Percentiles rank a stretch among this genome's conserved stretches.
Conservation (phyloP, 2,113 vertebrate genomes). For the Leptosomus discolor region DNA sequence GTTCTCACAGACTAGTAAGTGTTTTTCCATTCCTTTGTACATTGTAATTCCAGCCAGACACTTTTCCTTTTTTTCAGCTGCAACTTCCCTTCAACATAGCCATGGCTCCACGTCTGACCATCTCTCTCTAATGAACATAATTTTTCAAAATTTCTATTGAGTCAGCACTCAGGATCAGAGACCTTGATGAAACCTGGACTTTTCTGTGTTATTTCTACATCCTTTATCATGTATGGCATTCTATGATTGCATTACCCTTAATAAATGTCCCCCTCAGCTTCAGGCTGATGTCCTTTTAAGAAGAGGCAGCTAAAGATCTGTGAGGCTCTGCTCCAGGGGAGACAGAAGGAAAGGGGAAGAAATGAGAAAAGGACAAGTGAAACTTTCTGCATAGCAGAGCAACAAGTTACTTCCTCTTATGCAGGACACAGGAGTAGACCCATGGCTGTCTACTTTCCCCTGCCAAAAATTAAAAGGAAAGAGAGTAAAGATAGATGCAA, state of each 20-base stretch:
- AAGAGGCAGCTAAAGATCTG: not conserved
- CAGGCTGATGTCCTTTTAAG: not conserved
- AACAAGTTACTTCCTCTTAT: not conserved
- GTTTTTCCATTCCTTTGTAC: slow-evolving; percentile 62
- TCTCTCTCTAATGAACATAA: not conserved
- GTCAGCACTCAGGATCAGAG: not conserved
- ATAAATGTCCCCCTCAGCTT: not conserved
- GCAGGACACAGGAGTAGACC: not conserved
- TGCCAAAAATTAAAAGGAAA: not conserved
- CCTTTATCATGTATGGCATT: not conserved
- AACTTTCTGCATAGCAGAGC: not conserved
- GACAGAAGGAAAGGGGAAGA: not conserved
- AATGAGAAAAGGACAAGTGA: slow-evolving; percentile 20
- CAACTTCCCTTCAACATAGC: not conserved
- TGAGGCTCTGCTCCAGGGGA: not conserved
- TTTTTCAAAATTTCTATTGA: not conserved
- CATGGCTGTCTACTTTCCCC: not conserved
- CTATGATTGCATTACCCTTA: not conserved
- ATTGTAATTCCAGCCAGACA: slow-evolving; percentile 45
- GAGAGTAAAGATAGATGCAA: not conserved
- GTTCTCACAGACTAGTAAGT: slow-evolving; percentile 63
- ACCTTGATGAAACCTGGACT: not conserved
- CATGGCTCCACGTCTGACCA: not conserved
- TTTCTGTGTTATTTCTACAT: not conserved
- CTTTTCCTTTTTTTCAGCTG: not conserved